These are phyloP conservation scores for Sanderia malayensis DNA, from an alignment of 30 jellyfish, hydroid and myxozoan species.

Conservation along the genomic window DNA sequence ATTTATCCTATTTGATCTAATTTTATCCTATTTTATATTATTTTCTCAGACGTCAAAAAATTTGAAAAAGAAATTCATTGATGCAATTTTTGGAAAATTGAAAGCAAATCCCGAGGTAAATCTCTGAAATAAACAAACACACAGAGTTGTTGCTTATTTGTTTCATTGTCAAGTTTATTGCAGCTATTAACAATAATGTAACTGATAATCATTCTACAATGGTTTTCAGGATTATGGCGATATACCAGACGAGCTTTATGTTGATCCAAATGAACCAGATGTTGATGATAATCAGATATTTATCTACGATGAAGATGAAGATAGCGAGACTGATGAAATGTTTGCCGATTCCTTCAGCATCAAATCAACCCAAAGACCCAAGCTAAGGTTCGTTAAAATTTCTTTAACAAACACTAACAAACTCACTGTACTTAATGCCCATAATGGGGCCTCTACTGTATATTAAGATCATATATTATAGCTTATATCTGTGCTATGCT, in stretches of 20 bases:
- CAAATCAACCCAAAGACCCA: constrained; percentile 84
- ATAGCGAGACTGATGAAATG: constrained; percentile 72
- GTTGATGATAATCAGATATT: constrained; percentile 57
- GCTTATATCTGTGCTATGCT: too few relatives aligned
- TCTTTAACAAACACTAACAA: too few relatives aligned
- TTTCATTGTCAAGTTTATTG: too few relatives aligned
- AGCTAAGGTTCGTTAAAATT: constrained; percentile 53
- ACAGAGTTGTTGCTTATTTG: too few relatives aligned
- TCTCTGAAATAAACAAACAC: too few relatives aligned
- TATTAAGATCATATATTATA: too few relatives aligned
- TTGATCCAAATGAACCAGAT: constrained; percentile 44
- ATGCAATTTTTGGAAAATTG: constrained; percentile 71
- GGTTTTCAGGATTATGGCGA: constrained; percentile 35
- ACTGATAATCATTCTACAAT: too few relatives aligned
- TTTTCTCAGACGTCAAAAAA: constrained; percentile 65
- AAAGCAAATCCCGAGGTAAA: constrained; percentile 86
- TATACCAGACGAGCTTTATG: constrained; percentile 45
- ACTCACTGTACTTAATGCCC: too few relatives aligned
- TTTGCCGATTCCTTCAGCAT: constrained; percentile 81
- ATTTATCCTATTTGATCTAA: too few relatives aligned
- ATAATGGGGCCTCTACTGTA: too few relatives aligned
- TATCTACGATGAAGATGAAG: constrained; percentile 80
- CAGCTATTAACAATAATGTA: too few relatives aligned
- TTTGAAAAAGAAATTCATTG: constrained; percentile 72
- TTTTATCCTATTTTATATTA: neutral